Conservation (phyloP, 2,113 vertebrate genomes). For the Anoplopoma fimbria region DNA sequence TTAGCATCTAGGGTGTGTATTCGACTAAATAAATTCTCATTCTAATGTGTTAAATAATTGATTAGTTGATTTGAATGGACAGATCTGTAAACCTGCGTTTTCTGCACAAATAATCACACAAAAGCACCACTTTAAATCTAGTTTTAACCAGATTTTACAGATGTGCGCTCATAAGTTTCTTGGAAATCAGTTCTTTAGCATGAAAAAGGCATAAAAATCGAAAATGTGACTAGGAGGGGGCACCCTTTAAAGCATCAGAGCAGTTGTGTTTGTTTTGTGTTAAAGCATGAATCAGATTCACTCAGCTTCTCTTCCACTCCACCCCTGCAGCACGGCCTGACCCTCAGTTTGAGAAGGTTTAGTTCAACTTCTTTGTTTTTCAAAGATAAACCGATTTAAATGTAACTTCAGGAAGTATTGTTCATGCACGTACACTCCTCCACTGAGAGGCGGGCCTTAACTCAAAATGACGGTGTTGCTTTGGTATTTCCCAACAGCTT, state of each 20-base stretch:
- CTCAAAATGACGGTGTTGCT: slow-evolving; percentile 61
- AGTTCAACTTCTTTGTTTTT: slow-evolving; percentile 7
- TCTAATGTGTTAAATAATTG: not conserved
- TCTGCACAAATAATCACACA: no score
- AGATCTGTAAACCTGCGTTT: not conserved
- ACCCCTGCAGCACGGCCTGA: not conserved
- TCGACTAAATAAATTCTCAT: no score
- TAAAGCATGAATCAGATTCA: not conserved
- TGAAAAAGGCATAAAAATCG: no score
- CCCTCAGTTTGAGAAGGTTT: not conserved
- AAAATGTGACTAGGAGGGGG: no score
- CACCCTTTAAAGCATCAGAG: not conserved
- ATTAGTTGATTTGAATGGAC: not conserved
- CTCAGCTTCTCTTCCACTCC: not conserved
- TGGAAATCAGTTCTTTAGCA: no score
- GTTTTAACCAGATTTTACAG: not conserved
- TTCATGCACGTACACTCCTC: slow-evolving; percentile 22
- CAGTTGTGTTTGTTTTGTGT: not conserved
- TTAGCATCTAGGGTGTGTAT: no score
- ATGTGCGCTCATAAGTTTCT: no score
- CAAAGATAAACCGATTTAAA: slow-evolving; percentile 35
- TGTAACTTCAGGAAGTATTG: slow-evolving; percentile 5
- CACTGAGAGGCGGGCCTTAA: slow-evolving; percentile 40
- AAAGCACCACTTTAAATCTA: not conserved
- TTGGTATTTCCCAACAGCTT: slow-evolving; percentile 81